phyloP scores from a whole-genome alignment of 1,140 invertebrate species.

The Sitobion miscanthi region DNA sequence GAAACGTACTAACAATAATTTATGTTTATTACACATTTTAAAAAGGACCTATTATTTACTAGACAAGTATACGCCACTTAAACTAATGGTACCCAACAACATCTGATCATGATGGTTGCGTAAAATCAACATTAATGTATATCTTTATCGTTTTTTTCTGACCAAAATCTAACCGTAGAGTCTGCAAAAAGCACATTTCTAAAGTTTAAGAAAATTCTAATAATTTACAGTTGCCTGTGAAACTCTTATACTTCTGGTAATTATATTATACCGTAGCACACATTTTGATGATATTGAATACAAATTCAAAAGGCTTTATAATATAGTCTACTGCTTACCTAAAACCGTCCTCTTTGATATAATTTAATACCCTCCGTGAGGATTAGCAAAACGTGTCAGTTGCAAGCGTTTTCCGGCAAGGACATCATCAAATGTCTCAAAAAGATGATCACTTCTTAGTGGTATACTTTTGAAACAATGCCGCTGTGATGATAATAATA shows the following conservation, averaged over 20 bases:
- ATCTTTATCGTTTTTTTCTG: not conserved
- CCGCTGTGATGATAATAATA: not conserved
- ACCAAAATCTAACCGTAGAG: not conserved
- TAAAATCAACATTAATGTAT: not conserved
- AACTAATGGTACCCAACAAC: not conserved
- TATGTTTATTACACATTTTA: not conserved
- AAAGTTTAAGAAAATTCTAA: not conserved
- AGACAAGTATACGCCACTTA: not conserved
- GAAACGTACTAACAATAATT: not conserved
- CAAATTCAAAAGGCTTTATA: not conserved
- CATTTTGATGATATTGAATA: not conserved
- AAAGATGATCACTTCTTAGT: constrained; percentile 27
- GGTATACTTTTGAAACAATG: constrained; percentile 1
- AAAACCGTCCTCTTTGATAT: not conserved
- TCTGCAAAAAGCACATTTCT: not conserved
- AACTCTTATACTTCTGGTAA: not conserved
- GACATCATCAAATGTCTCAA: not conserved
- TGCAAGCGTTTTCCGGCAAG: not conserved
- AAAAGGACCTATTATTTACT: not conserved
- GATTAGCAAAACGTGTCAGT: constrained; percentile 9
- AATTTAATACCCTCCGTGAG: not conserved
- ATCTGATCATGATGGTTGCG: not conserved
- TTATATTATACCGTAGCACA: not conserved
- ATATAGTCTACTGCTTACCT: not conserved
- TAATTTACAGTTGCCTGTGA: not conserved